Evolutionary conservation across 1,140 invertebrate species (phyloP).

Genomic region (Conus betulinus): DNA sequence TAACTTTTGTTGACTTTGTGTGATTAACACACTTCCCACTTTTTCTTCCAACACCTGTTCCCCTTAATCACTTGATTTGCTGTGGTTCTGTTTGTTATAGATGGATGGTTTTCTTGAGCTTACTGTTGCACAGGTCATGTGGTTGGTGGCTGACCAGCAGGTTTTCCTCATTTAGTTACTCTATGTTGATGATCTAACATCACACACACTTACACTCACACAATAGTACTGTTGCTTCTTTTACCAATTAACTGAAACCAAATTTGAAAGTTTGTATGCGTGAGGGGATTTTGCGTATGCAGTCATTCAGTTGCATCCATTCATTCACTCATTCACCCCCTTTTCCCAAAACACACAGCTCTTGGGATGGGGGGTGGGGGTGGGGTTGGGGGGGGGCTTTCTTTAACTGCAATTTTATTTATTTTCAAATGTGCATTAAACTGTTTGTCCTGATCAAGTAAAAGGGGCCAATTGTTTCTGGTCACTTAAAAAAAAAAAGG

Average conservation of each 20-base stretch:
- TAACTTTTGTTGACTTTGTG: slow-evolving; percentile 41
- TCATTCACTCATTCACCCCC: too few relatives aligned
- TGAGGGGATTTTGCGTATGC: too few relatives aligned
- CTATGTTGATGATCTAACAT: not conserved
- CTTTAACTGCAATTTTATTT: not conserved
- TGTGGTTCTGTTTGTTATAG: slow-evolving; percentile 26
- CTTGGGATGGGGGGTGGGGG: too few relatives aligned
- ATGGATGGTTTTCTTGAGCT: not conserved
- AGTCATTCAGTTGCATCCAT: too few relatives aligned
- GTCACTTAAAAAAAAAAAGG: not conserved
- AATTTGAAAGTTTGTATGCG: not conserved
- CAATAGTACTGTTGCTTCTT: not conserved
- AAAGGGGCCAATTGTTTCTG: not conserved
- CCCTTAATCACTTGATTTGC: slow-evolving; percentile 25
- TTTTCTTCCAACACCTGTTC: not conserved
- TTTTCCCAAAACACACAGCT: too few relatives aligned
- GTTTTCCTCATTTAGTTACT: not conserved
- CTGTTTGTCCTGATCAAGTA: not conserved
- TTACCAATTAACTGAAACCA: not conserved
- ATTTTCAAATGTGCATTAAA: not conserved
- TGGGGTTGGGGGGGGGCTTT: too few relatives aligned
- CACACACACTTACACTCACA: not conserved
- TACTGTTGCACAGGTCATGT: slow-evolving; percentile 18
- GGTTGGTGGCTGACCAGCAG: slow-evolving; percentile 7
- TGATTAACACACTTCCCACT: slow-evolving; percentile 9